Evolutionary conservation across 2,888 invertebrate species (phyloP).

Genomic region (Eupeodes latifasciatus): DNA sequence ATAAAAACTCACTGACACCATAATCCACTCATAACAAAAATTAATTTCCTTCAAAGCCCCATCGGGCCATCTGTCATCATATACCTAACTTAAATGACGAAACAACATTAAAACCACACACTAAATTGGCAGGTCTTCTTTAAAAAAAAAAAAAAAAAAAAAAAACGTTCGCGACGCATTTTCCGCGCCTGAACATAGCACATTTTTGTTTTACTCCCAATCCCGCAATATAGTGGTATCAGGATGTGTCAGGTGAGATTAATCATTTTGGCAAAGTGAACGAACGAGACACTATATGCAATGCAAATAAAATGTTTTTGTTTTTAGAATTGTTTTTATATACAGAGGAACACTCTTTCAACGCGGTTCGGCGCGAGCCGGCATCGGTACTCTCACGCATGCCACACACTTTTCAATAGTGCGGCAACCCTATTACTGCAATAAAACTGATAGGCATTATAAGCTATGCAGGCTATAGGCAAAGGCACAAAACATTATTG

Average conservation of each 20-base stretch:
- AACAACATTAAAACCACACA: slow-evolving; percentile 52
- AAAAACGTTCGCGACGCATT: neutral
- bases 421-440: slow-evolving; percentile 53
- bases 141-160: neutral
- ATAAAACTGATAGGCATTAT: neutral
- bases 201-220: slow-evolving; percentile 9
- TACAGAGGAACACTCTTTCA: neutral
- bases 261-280: slow-evolving; percentile 69
- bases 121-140: slow-evolving; percentile 56
- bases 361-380: neutral
- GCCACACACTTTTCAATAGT: slow-evolving; percentile 20
- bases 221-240: slow-evolving; percentile 27
- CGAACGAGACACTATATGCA: slow-evolving; percentile 42
- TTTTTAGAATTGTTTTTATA: slow-evolving; percentile 37
- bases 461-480: too few species aligned
- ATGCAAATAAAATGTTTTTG: neutral
- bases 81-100: slow-evolving; percentile 44
- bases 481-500: slow-evolving; percentile 9
- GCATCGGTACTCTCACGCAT: neutral
- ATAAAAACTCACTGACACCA: slow-evolving; percentile 14
- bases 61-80: slow-evolving; percentile 54
- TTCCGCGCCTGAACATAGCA: neutral
- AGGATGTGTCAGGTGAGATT: slow-evolving; percentile 72
- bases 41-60: slow-evolving; percentile 48
- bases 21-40: slow-evolving; percentile 17